phyloP scores from a whole-genome alignment of 2,888 invertebrate species.

The Xestia rhomboidea region DNA sequence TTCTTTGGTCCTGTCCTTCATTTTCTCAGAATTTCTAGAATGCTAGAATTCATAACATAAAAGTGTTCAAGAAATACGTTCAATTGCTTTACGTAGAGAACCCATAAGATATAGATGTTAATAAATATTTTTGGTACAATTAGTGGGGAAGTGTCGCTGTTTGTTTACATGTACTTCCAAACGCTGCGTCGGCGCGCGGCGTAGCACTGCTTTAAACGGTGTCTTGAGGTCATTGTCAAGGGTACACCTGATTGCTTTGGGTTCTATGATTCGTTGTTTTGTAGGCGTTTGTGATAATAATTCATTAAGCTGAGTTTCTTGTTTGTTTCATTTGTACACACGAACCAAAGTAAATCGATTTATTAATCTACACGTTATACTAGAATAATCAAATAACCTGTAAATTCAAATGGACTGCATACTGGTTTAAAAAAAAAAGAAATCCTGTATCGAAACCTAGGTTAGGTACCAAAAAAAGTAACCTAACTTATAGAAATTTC shows the following conservation, averaged over 20 bases:
- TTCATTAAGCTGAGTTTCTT: neutral
- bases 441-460: neutral
- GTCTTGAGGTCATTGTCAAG: conserved; percentile 56
- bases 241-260: conserved; percentile 7
- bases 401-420: neutral
- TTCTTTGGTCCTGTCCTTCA: neutral
- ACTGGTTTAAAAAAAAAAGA: neutral
- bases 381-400: neutral
- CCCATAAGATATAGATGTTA: neutral
- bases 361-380: neutral
- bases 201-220: conserved; percentile 8
- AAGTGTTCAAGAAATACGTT: neutral
- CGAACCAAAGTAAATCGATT: neutral
- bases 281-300: too few species aligned
- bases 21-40: neutral
- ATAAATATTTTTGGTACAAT: conserved; percentile 29
- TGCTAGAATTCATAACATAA: neutral
- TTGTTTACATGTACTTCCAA: conserved; percentile 17
- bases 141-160: conserved; percentile 19
- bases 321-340: neutral
- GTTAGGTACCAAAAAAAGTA: neutral
- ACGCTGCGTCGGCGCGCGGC: conserved; percentile 49
- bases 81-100: neutral
- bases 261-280: neutral
- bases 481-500: too few species aligned